Evolutionary conservation across 2,888 invertebrate genomes (phyloP), one percentile per base, ranked within the genome.

Genomic region (Mesochorus sp.): DNA sequence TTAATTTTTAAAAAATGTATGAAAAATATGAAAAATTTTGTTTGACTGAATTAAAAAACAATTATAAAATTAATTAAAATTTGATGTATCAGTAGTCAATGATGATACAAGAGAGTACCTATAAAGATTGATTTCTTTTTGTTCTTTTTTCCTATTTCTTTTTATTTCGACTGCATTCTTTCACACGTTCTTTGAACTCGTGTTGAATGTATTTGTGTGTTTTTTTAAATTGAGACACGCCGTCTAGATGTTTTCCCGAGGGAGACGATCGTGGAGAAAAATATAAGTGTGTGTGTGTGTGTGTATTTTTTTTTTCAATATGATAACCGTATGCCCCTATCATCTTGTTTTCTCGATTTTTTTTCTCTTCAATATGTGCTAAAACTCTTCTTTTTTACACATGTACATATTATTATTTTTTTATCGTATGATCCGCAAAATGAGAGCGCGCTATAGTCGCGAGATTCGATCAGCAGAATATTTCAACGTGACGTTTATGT

Each of bases 291-390:
- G n/a, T n/a, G n/a, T n/a, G n/a, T n/a, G n/a, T n/a, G n/a, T n/a
- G n/a, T n/a, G n/a, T n/a, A 61, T 71, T 72, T 80, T 80, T 64
- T 47, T 61, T 79, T 76, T 74, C 12, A 47, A 68, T n/a, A 71
- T 66, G 81, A 81, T 80, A 81, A 80, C 76, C 77, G 80, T 26
- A 44, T 78, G 77, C 77, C 80, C 76, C 51, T 57, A 49, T 42
- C 39, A 44, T 71, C 24, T 62, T 79, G 37, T 79, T 70, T 73
- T 68, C 61, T 71, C 37, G n/a, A 49, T 68, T 61, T 47, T 66
- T 34, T 24, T 70, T 42, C 49, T 53, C 47, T 61, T 73, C 42
- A 14, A 42, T 71, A 8, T 4, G 19, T 51, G 31, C 26, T 47
- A 8, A n/a, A 12, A 64, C 28, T 21, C 47, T 64, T 12, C n/a